Evolutionary conservation across 2,888 invertebrate genomes (phyloP).

Genomic region (Hypomecis punctinalis): DNA sequence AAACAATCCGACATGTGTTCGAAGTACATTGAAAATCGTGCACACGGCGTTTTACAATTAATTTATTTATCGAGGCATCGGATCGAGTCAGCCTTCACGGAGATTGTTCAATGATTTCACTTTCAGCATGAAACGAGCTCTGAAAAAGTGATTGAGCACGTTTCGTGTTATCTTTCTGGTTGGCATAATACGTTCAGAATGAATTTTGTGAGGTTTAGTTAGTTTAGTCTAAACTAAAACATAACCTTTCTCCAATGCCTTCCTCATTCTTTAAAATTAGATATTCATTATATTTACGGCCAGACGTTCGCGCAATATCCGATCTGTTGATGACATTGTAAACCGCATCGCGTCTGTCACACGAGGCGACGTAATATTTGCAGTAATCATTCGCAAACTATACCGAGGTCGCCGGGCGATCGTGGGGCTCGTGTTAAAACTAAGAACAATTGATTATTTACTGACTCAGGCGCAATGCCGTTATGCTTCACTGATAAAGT

Average conservation of each 20-base stretch:
- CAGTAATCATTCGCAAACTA: slow-evolving; percentile 22
- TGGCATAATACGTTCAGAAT: background rate
- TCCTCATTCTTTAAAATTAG: too few relatives aligned
- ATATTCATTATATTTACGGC: too few relatives aligned
- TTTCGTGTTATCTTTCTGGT: slow-evolving; percentile 1
- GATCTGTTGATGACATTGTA: slow-evolving; percentile 5
- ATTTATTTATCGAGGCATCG: slow-evolving; percentile 19
- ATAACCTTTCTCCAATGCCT: too few relatives aligned
- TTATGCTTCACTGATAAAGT: slow-evolving; percentile 8
- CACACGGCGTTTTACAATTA: slow-evolving; percentile 18
- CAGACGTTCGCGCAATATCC: slow-evolving; percentile 9
- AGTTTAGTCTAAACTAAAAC: too few relatives aligned
- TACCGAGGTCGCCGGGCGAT: slow-evolving; percentile 21
- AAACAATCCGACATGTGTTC: too few relatives aligned
- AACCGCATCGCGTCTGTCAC: slow-evolving; percentile 26
- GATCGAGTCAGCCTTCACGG: slow-evolving; percentile 10
- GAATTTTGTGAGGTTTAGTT: too few relatives aligned
- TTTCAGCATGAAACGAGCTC: slow-evolving; percentile 2
- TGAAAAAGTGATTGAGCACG: background rate
- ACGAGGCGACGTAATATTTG: slow-evolving; percentile 22
- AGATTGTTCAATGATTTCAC: slow-evolving; percentile 14
- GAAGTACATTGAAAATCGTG: slow-evolving; percentile 30
- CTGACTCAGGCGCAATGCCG: slow-evolving; percentile 2
- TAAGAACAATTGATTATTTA: slow-evolving; percentile 19
- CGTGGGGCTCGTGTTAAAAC: slow-evolving; percentile 14